A percentile compares a stretch with the other conserved stretches of the same genome.
phyloP scores from a whole-genome alignment of 2,888 invertebrate genomes.

The Papilio demoleus region DNA sequence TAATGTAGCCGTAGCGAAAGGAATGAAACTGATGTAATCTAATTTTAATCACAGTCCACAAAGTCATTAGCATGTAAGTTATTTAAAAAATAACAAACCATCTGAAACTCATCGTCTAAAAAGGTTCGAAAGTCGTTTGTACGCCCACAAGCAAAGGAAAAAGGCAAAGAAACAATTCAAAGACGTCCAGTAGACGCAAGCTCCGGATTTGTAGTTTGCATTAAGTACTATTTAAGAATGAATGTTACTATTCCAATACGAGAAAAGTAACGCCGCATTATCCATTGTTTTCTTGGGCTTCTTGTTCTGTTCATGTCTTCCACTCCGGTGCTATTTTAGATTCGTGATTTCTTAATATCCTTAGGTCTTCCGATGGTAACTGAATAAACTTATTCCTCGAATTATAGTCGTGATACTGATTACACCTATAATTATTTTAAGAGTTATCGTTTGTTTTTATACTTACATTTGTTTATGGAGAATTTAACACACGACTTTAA shows the following conservation, averaged over 20 bases:
- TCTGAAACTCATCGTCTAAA: too few species aligned
- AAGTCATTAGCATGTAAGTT: background rate
- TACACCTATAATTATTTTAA: slow-evolving; percentile 20
- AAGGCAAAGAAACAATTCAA: slow-evolving; percentile 34
- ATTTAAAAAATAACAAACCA: too few species aligned
- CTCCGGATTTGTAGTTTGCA: slow-evolving; percentile 40
- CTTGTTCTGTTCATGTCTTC: slow-evolving; percentile 60
- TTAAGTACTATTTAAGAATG: slow-evolving; percentile 41
- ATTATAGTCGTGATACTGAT: slow-evolving; percentile 49
- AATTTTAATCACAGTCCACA: too few species aligned
- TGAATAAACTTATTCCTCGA: slow-evolving; percentile 55
- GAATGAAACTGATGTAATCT: too few species aligned
- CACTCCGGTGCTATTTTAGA: slow-evolving; percentile 69
- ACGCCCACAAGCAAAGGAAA: slow-evolving; percentile 19
- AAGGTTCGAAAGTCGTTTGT: slow-evolving; percentile 13
- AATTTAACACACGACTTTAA: too few species aligned
- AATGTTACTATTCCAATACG: slow-evolving; percentile 43
- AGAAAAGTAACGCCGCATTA: slow-evolving; percentile 50
- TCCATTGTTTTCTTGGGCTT: slow-evolving; percentile 62
- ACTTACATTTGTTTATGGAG: too few species aligned
- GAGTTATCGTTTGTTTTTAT: too few species aligned
- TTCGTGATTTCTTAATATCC: slow-evolving; percentile 76
- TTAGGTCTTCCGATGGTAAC: slow-evolving; percentile 63
- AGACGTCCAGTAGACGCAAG: slow-evolving; percentile 33
- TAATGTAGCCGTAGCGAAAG: too few species aligned